These are phyloP conservation scores for Odontocolon sp. DNA, from an alignment of 2,888 invertebrate species.

Conservation along the genomic window DNA sequence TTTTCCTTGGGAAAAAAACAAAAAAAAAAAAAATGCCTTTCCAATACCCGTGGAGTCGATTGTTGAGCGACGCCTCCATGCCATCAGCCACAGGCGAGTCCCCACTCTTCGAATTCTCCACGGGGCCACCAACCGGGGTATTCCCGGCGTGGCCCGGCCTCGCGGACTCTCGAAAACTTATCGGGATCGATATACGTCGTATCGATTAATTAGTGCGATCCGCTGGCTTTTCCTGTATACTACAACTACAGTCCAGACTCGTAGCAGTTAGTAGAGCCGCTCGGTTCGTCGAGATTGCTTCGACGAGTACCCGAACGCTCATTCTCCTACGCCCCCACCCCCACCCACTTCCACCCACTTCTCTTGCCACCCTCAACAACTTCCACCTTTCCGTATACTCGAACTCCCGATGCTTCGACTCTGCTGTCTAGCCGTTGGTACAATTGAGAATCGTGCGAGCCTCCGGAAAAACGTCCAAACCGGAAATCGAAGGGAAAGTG, in stretches of 20 bases:
- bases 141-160: conserved; percentile 4
- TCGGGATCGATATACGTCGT: conserved; percentile 55
- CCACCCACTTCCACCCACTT: neutral
- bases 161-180: neutral
- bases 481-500: conserved; percentile 50
- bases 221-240: conserved; percentile 58
- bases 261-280: neutral
- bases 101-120: conserved; percentile 76
- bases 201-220: conserved; percentile 64
- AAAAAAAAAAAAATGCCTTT: neutral
- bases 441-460: neutral
- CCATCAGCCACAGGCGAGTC: conserved; percentile 77
- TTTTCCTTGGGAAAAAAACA: neutral
- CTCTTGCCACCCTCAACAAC: neutral
- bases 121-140: conserved; percentile 42
- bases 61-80: conserved; percentile 80
- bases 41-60: conserved; percentile 76
- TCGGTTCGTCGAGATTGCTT: neutral
- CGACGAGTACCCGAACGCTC: neutral
- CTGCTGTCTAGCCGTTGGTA: neutral
- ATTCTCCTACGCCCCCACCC: neutral
- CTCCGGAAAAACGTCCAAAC: conserved; percentile 26
- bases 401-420: neutral
- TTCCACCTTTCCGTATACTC: neutral
- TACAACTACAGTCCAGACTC: conserved; percentile 41